Conservation (phyloP, 2,113 vertebrate genomes). For the Petromus typicus region DNA sequence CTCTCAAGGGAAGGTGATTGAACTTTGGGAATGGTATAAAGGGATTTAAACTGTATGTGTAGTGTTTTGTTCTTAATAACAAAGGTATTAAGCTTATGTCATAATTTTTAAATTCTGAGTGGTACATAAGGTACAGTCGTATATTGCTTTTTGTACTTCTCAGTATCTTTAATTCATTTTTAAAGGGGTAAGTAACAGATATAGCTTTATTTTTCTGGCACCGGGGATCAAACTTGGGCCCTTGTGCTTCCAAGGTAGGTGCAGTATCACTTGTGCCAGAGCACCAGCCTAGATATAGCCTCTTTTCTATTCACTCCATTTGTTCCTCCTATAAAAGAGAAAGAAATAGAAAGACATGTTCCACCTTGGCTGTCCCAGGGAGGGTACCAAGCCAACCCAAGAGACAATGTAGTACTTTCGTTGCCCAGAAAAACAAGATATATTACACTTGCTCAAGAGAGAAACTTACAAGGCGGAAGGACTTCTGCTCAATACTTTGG, state of each 20-base stretch:
- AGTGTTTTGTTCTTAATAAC: conserved; percentile 38
- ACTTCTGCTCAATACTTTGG: conserved; percentile 41
- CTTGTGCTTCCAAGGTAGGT: too few relatives aligned
- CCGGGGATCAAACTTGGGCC: too few relatives aligned
- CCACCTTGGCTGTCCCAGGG: not conserved
- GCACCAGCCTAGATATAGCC: not conserved
- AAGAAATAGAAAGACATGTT: not conserved
- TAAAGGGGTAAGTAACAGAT: not conserved
- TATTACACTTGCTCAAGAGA: not conserved
- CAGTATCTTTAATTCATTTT: not conserved
- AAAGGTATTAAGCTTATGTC: not conserved
- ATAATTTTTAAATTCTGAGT: not conserved
- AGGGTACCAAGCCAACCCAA: not conserved
- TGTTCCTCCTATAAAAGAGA: not conserved
- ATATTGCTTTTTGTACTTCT: not conserved
- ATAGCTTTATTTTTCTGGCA: too few relatives aligned
- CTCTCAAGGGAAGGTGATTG: not conserved
- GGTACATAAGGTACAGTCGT: not conserved
- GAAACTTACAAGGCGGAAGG: not conserved
- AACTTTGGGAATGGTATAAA: not conserved
- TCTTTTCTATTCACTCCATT: not conserved
- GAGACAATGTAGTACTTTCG: not conserved
- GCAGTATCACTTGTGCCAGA: too few relatives aligned
- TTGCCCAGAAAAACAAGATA: not conserved
- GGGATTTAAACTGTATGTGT: not conserved